Evolutionary conservation across 2,797 vertebrate genomes (phyloP).

Genomic region (Sarcophilus harrisii): DNA sequence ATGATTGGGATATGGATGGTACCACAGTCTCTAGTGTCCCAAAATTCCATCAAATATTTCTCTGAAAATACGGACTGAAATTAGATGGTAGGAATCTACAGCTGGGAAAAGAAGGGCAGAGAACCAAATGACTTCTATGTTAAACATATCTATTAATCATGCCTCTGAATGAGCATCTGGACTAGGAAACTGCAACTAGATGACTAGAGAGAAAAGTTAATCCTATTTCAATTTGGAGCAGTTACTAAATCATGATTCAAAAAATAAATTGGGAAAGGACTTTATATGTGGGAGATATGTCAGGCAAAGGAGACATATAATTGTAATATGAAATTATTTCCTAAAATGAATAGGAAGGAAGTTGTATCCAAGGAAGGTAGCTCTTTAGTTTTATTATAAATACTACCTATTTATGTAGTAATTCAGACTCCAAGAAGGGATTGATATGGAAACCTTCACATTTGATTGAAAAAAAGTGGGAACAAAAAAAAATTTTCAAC

Average conservation of each 20-base stretch:
- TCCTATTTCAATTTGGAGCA: slow-evolving; percentile 35
- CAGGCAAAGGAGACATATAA: slow-evolving; percentile 23
- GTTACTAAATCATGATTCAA: slow-evolving; percentile 43
- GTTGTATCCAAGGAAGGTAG: not conserved
- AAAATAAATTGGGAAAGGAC: slow-evolving; percentile 36
- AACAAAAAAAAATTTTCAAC: not conserved
- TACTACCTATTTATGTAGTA: not conserved
- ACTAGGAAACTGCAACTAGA: not conserved
- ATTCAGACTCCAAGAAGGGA: slow-evolving; percentile 23
- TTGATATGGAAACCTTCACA: not conserved
- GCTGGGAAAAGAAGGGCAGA: not conserved
- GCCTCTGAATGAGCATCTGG: slow-evolving; percentile 35
- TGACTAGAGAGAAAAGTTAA: slow-evolving; percentile 39
- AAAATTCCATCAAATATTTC: not conserved
- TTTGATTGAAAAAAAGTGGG: not conserved
- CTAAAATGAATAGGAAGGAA: slow-evolving; percentile 42
- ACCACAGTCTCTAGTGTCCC: not conserved
- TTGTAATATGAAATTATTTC: slow-evolving; percentile 27
- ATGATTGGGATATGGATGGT: not conserved
- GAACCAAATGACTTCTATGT: not conserved
- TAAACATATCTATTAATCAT: slow-evolving; percentile 44
- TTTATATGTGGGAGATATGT: slow-evolving; percentile 1
- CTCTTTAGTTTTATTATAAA: slow-evolving; percentile 52
- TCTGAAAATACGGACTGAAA: not conserved
- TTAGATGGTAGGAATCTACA: not conserved